phyloP scores from a whole-genome alignment of 2,113 vertebrate species.

The Tylochromis polylepis region DNA sequence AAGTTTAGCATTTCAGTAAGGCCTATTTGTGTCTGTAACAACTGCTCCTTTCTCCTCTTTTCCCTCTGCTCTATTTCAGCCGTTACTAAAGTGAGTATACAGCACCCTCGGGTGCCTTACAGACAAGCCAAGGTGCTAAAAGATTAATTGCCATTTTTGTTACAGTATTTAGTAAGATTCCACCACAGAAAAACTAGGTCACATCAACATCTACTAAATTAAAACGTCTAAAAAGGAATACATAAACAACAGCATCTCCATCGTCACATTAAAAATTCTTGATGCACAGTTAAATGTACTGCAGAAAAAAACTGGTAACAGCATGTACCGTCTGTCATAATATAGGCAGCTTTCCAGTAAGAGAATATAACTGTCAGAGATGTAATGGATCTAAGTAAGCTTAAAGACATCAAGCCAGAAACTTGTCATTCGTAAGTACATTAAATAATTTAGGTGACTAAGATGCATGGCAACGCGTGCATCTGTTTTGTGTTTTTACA shows the following conservation, averaged over 20 bases:
- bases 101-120: not conserved
- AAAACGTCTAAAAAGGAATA: not conserved
- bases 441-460: not conserved
- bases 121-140: not conserved
- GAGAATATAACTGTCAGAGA: not conserved
- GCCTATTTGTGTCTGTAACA: not conserved
- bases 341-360: not conserved
- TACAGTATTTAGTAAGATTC: not conserved
- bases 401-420: not conserved
- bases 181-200: not conserved
- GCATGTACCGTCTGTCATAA: not conserved
- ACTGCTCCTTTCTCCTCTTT: not conserved
- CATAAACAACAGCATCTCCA: not conserved
- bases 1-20: not conserved
- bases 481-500: not conserved
- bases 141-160: not conserved
- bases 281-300: not conserved
- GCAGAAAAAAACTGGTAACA: not conserved
- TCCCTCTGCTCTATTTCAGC: not conserved
- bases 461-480: not conserved
- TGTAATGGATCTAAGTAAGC: not conserved
- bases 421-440: not conserved
- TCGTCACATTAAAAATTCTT: not conserved
- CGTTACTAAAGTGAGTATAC: not conserved
- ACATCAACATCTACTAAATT: not conserved